Evolutionary conservation across 1,140 invertebrate species (phyloP).

Genomic region (Nixonia krombeini): DNA sequence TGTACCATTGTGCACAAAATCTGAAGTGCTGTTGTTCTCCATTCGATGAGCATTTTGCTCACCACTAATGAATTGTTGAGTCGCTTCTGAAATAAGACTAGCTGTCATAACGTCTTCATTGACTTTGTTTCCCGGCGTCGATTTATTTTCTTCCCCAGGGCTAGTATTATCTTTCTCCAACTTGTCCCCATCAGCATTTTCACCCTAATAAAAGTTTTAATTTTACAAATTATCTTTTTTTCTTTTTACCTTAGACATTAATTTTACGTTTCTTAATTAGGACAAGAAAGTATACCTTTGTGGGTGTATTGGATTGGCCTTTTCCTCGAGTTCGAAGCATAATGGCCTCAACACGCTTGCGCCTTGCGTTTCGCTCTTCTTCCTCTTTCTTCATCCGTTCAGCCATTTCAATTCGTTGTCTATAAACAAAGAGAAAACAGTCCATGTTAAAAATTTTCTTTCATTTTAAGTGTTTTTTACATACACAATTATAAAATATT

Average conservation of each 20-base stretch:
- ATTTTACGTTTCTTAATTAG: background rate
- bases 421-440: slow-evolving; percentile 53
- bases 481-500: no score
- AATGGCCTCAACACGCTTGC: slow-evolving; percentile 86
- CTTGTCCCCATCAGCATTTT: slow-evolving; percentile 63
- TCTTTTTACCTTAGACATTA: background rate
- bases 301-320: slow-evolving; percentile 72
- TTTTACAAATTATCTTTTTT: no score
- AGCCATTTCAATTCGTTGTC: slow-evolving; percentile 81
- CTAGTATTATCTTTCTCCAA: slow-evolving; percentile 63
- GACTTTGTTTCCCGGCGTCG: slow-evolving; percentile 53
- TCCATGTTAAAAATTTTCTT: no score
- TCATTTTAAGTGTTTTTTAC: no score
- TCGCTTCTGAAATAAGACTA: slow-evolving; percentile 68
- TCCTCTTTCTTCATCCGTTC: slow-evolving; percentile 84
- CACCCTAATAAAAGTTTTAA: slow-evolving; percentile 51
- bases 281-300: slow-evolving; percentile 53
- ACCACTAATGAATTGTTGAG: slow-evolving; percentile 64
- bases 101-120: slow-evolving; percentile 65
- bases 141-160: slow-evolving; percentile 62
- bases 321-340: slow-evolving; percentile 84
- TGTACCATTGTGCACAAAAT: slow-evolving; percentile 64
- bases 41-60: slow-evolving; percentile 61
- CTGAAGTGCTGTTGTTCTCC: slow-evolving; percentile 54
- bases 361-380: slow-evolving; percentile 82